phyloP scores from a whole-genome alignment of 2,888 invertebrate species.

The Patella depressa region DNA sequence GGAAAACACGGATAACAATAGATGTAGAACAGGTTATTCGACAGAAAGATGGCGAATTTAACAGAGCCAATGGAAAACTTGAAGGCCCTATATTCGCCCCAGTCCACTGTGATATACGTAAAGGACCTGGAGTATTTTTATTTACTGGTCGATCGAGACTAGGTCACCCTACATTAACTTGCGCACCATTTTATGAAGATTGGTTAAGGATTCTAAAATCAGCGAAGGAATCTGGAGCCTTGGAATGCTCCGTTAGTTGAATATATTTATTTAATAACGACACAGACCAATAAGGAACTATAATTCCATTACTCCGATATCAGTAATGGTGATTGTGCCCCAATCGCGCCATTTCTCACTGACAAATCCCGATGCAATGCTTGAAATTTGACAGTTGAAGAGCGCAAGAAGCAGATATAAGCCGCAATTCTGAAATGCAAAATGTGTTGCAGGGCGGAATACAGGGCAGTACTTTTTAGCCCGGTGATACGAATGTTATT shows the following conservation, averaged over 20 bases:
- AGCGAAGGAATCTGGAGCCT: constrained; percentile 40
- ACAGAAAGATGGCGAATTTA: neutral
- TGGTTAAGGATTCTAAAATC: constrained; percentile 48
- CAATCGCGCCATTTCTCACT: too few relatives aligned
- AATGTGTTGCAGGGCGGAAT: too few relatives aligned
- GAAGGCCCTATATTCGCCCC: constrained; percentile 50
- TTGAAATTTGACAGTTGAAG: too few relatives aligned
- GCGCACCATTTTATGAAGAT: constrained; percentile 55
- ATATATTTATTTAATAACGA: neutral
- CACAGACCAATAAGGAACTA: too few relatives aligned
- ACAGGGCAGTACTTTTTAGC: too few relatives aligned
- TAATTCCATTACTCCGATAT: too few relatives aligned
- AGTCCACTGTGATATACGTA: constrained; percentile 48
- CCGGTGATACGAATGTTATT: too few relatives aligned
- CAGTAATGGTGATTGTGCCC: too few relatives aligned
- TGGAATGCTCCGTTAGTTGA: constrained; percentile 43
- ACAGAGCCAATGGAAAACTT: neutral
- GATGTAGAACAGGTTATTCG: neutral
- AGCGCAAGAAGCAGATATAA: too few relatives aligned
- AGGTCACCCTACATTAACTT: constrained; percentile 48
- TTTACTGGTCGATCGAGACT: constrained; percentile 57
- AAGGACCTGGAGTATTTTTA: constrained; percentile 53
- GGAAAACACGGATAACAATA: neutral
- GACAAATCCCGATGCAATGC: too few relatives aligned
- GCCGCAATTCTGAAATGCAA: too few relatives aligned